These are phyloP conservation scores for Elmis aenea DNA, from an alignment of 2,888 invertebrate genomes.

Conservation along the genomic window DNA sequence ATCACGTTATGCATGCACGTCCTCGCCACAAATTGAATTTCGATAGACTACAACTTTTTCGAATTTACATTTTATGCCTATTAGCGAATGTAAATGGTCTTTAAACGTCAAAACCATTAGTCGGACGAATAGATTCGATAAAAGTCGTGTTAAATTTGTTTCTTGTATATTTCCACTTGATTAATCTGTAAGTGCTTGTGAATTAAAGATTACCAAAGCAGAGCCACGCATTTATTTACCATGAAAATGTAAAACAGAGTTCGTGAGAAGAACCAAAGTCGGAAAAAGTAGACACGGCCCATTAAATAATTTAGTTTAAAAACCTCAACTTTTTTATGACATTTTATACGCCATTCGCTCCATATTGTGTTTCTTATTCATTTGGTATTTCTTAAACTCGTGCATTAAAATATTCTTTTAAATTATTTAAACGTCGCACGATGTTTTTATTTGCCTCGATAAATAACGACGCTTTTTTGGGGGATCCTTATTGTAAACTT, in stretches of 20 bases:
- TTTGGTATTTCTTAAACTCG: too few species aligned
- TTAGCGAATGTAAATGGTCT: background rate
- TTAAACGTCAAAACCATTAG: too few species aligned
- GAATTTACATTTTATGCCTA: background rate
- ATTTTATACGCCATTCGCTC: too few species aligned
- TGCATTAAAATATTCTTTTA: too few species aligned
- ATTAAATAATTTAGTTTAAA: constrained; percentile 26
- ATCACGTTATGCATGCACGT: constrained; percentile 25
- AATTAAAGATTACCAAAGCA: constrained; percentile 27
- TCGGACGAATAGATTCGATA: too few species aligned
- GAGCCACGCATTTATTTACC: constrained; percentile 26
- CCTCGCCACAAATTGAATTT: constrained; percentile 10
- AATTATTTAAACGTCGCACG: too few species aligned
- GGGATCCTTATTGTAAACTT: too few species aligned
- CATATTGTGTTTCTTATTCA: too few species aligned
- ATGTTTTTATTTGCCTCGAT: too few species aligned
- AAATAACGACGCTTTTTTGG: too few species aligned
- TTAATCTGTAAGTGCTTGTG: constrained; percentile 23
- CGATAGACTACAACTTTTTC: constrained; percentile 2
- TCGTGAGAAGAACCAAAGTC: constrained; percentile 25
- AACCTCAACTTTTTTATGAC: constrained; percentile 2
- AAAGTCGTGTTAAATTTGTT: too few species aligned
- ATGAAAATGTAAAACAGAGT: constrained; percentile 30
- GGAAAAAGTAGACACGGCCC: constrained; percentile 22
- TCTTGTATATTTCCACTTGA: constrained; percentile 8